phyloP scores from a whole-genome alignment of 2,888 invertebrate genomes.

The Caenorhabditis zanzibari region DNA sequence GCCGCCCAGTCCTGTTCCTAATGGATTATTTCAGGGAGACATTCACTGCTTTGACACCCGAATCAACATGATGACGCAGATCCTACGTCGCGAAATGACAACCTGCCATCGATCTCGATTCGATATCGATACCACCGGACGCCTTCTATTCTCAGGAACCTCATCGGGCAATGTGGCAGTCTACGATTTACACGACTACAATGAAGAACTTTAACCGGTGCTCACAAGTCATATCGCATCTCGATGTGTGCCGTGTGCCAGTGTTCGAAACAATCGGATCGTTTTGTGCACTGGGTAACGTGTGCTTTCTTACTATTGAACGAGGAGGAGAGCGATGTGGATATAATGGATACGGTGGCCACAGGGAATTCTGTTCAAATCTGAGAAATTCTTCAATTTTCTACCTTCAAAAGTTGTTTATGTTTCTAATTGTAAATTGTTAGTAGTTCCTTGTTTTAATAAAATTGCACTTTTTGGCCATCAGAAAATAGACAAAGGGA shows the following conservation, averaged over 20 bases:
- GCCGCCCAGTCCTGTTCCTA: no score
- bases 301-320: slow-evolving; percentile 19
- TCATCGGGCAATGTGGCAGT: slow-evolving; percentile 51
- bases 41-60: slow-evolving; percentile 62
- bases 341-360: slow-evolving; percentile 11
- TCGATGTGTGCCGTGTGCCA: slow-evolving; percentile 57
- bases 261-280: slow-evolving; percentile 9
- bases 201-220: slow-evolving; percentile 39
- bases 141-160: slow-evolving; percentile 48
- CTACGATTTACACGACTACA: slow-evolving; percentile 38
- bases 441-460: no score
- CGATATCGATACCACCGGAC: slow-evolving; percentile 43
- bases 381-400: slow-evolving; percentile 39
- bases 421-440: no score
- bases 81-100: slow-evolving; percentile 52
- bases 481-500: no score
- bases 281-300: slow-evolving; percentile 51
- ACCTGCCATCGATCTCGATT: slow-evolving; percentile 46
- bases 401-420: no score
- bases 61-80: slow-evolving; percentile 48
- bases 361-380: slow-evolving; percentile 49
- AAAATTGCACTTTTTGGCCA: no score
- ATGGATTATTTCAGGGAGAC: no score
- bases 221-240: slow-evolving; percentile 10
- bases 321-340: slow-evolving; percentile 6